A percentile compares a stretch with the other conserved stretches of the same genome.
These are phyloP conservation scores for Oreochromis spilurus DNA, from an alignment of 2,113 vertebrate genomes.

Conservation along the genomic window DNA sequence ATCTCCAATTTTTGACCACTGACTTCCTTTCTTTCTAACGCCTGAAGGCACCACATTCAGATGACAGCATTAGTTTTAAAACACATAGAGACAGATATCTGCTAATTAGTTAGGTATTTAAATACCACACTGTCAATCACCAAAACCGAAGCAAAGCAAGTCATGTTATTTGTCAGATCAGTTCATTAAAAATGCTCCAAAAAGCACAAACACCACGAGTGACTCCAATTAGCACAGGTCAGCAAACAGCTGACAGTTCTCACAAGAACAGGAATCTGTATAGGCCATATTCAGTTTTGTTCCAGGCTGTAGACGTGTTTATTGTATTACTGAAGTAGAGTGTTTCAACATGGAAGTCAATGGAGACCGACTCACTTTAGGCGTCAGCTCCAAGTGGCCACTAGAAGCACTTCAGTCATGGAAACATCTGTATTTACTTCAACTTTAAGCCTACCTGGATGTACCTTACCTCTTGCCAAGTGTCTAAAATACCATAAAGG, in stretches of 20 bases:
- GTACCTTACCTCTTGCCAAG: not conserved
- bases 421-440: not conserved
- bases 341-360: not conserved
- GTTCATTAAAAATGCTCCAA: accelerated
- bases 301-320: not conserved
- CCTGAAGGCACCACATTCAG: not conserved
- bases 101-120: not conserved
- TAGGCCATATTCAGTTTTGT: not conserved
- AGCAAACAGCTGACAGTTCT: not conserved
- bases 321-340: not conserved
- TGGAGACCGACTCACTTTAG: not conserved
- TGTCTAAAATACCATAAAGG: not conserved
- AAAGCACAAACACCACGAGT: accelerated
- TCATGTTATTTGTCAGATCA: not conserved
- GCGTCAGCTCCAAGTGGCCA: not conserved
- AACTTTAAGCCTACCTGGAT: accelerated
- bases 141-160: not conserved
- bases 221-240: not conserved
- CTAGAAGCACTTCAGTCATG: not conserved
- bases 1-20: not conserved
- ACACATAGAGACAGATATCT: not conserved
- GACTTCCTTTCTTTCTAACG: not conserved
- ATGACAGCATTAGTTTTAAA: not conserved
- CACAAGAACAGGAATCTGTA: not conserved
- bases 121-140: not conserved